These are phyloP conservation scores for Oegoconia quadripuncta DNA, from an alignment of 2,888 invertebrate species.

Conservation along the genomic window DNA sequence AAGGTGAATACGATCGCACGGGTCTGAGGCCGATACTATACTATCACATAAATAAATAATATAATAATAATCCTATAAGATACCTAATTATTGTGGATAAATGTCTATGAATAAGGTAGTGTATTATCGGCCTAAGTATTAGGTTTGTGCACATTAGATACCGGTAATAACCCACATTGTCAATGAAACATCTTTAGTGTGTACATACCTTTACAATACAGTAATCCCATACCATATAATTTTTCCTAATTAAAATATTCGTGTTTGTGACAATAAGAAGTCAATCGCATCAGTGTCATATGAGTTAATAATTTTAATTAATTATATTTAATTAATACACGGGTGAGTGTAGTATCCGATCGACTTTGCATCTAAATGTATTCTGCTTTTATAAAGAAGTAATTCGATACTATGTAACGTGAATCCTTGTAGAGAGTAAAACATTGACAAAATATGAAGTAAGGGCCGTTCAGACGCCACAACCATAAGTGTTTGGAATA, in stretches of 20 bases:
- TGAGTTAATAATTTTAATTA: constrained; percentile 35
- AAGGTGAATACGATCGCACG: constrained; percentile 39
- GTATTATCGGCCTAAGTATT: constrained; percentile 28
- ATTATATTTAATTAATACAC: constrained; percentile 23
- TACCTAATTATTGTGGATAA: not conserved
- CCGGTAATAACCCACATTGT: constrained; percentile 20
- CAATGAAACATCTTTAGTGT: constrained; percentile 32
- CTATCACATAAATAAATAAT: constrained; percentile 23
- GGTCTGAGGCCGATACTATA: constrained; percentile 33
- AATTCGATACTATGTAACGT: constrained; percentile 17
- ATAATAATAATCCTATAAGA: constrained; percentile 13
- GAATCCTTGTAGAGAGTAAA: too few relatives aligned
- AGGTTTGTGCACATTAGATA: constrained; percentile 46
- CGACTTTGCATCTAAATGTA: constrained; percentile 37
- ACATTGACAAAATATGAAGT: not conserved
- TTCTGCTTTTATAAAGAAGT: constrained; percentile 16
- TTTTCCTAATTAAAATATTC: constrained; percentile 17
- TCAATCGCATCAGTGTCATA: constrained; percentile 62
- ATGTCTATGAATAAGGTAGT: constrained; percentile 24
- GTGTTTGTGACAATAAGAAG: constrained; percentile 51
- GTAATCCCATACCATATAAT: constrained; percentile 15
- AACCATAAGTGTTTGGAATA: too few relatives aligned
- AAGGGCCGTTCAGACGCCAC: too few relatives aligned
- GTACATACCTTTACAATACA: constrained; percentile 40
- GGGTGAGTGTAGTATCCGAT: constrained; percentile 32